Percentiles rank a stretch among this genome's conserved stretches.
phyloP scores from a whole-genome alignment of 2,113 vertebrate genomes.

The Chloebia gouldiae region DNA sequence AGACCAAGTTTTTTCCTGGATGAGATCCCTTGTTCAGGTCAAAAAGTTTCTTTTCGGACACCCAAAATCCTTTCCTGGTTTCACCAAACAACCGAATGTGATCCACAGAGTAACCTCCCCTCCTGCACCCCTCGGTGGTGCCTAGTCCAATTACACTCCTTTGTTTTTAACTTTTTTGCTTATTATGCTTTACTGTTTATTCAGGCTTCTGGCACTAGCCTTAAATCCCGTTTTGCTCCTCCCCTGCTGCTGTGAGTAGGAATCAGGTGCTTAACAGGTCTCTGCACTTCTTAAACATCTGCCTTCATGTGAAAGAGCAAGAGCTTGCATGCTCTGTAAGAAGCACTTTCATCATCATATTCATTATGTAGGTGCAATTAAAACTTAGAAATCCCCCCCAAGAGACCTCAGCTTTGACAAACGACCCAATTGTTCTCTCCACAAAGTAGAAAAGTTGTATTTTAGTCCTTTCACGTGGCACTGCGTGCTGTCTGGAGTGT shows the following conservation, averaged over 20 bases:
- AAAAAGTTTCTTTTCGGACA: background rate
- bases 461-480: background rate
- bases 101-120: too few species aligned
- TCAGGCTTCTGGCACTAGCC: background rate
- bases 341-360: background rate
- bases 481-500: fast-evolving
- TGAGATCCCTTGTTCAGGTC: fast-evolving
- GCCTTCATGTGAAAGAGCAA: background rate
- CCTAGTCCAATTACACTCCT: fast-evolving
- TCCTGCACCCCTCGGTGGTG: background rate
- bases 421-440: background rate
- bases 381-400: background rate
- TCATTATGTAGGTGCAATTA: background rate
- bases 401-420: background rate
- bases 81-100: background rate
- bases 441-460: background rate
- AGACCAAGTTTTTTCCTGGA: background rate
- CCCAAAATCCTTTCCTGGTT: background rate
- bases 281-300: background rate
- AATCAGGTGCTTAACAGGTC: background rate
- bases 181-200: background rate
- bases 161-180: background rate
- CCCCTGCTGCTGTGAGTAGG: background rate
- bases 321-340: background rate
- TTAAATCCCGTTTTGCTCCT: background rate